Conservation (phyloP, 2,888 invertebrate species). For the Tipula vernalis region DNA sequence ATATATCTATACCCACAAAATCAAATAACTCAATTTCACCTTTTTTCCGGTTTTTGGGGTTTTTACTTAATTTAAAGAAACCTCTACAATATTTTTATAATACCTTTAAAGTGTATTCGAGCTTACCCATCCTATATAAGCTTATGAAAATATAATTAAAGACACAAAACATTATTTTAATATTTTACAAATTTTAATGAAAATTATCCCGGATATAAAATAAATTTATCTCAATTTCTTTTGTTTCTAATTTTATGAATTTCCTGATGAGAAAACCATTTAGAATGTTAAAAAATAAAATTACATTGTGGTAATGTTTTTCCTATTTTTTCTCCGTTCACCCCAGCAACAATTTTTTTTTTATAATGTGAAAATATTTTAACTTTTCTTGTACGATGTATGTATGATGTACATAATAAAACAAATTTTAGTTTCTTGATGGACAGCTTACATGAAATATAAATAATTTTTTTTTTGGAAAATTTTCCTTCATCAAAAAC, state of each 20-base stretch:
- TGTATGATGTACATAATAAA: not conserved
- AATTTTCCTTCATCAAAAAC: not conserved
- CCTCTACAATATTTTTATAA: not conserved
- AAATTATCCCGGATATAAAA: not conserved
- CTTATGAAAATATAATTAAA: not conserved
- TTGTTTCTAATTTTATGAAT: conserved; percentile 4
- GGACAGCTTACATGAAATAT: not conserved
- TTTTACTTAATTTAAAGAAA: not conserved
- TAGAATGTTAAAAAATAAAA: not conserved
- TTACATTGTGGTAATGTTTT: not conserved
- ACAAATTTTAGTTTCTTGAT: not conserved
- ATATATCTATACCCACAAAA: not conserved
- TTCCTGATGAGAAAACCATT: not conserved
- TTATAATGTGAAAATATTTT: not conserved
- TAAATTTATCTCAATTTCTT: conserved; percentile 4
- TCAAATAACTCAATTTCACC: not conserved
- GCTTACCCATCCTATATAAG: not conserved
- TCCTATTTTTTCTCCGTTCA: not conserved
- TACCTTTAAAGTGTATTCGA: not conserved
- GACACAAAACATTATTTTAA: not conserved
- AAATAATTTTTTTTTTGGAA: not conserved
- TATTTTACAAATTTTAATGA: not conserved
- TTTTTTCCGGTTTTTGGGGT: not conserved
- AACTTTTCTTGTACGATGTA: not conserved
- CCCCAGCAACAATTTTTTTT: not conserved